phyloP scores from a whole-genome alignment of 2,113 vertebrate species.

The Cheilinus undulatus region DNA sequence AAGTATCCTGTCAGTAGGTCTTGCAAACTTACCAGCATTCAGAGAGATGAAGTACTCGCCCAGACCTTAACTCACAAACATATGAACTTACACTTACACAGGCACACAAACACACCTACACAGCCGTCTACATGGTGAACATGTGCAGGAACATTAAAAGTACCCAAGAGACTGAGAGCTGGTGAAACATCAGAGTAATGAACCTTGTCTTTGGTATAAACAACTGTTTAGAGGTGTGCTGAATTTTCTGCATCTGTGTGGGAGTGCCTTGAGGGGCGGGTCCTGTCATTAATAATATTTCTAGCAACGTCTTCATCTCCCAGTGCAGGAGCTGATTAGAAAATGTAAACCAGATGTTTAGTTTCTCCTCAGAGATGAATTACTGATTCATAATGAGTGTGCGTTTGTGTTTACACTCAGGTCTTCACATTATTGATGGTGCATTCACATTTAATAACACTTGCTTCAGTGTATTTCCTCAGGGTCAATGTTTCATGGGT shows the following conservation, averaged over 20 bases:
- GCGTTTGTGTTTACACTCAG: not conserved
- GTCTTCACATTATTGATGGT: conserved; percentile 3
- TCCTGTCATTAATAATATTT: conserved; percentile 40
- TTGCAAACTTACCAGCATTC: not conserved
- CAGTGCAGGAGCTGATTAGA: conserved; percentile 51
- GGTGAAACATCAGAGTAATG: conserved; percentile 62
- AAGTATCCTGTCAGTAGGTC: not conserved
- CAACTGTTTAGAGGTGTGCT: conserved; percentile 51
- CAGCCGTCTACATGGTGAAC: conserved; percentile 13
- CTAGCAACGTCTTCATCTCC: conserved; percentile 45
- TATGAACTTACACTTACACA: no score
- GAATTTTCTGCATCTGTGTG: conserved; percentile 10
- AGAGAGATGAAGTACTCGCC: not conserved
- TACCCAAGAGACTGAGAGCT: conserved; percentile 52
- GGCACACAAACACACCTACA: not conserved
- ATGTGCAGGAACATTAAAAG: conserved; percentile 37
- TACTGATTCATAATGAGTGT: conserved; percentile 37
- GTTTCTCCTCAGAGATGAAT: conserved; percentile 40
- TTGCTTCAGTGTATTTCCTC: not conserved
- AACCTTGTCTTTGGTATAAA: conserved; percentile 67
- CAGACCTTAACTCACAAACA: not conserved
- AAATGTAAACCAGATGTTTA: conserved; percentile 62
- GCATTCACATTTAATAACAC: not conserved
- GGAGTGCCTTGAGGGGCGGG: conserved; percentile 6
- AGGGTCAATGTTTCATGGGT: not conserved